phyloP scores from a whole-genome alignment of 2,888 invertebrate species.

The Dicranocentrus wangi region DNA sequence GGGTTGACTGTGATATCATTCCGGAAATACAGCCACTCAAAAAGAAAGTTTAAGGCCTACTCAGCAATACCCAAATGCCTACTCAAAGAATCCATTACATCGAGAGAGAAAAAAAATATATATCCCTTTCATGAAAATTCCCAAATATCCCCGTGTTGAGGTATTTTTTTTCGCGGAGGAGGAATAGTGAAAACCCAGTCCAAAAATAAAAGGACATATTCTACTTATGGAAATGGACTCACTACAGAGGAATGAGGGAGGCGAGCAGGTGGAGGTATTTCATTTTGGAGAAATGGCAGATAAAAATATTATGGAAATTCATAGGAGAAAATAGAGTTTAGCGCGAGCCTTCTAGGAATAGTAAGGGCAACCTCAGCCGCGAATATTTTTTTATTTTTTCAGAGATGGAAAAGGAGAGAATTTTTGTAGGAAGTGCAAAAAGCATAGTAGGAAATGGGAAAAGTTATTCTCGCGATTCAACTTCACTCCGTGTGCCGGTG shows the following conservation, averaged over 20 bases:
- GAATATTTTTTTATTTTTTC: neutral
- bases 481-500: too few species aligned
- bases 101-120: too few species aligned
- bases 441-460: constrained; percentile 49
- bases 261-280: neutral
- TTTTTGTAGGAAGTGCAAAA: constrained; percentile 26
- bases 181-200: too few species aligned
- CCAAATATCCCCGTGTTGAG: too few species aligned
- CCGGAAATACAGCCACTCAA: constrained; percentile 36
- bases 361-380: neutral
- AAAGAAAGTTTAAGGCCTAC: constrained; percentile 36
- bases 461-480: constrained; percentile 33
- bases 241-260: neutral
- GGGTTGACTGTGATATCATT: constrained; percentile 32
- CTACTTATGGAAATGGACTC: too few species aligned
- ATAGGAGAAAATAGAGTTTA: constrained; percentile 19
- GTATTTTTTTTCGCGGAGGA: too few species aligned
- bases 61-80: constrained; percentile 17
- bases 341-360: neutral
- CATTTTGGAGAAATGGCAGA: constrained; percentile 16
- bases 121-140: too few species aligned
- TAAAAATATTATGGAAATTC: constrained; percentile 17
- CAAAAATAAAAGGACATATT: too few species aligned
- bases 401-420: constrained; percentile 30
- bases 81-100: neutral